Percentiles rank a stretch among this genome's conserved stretches.
These are phyloP conservation scores for Motacilla alba DNA, from an alignment of 2,113 vertebrate species.

Conservation along the genomic window DNA sequence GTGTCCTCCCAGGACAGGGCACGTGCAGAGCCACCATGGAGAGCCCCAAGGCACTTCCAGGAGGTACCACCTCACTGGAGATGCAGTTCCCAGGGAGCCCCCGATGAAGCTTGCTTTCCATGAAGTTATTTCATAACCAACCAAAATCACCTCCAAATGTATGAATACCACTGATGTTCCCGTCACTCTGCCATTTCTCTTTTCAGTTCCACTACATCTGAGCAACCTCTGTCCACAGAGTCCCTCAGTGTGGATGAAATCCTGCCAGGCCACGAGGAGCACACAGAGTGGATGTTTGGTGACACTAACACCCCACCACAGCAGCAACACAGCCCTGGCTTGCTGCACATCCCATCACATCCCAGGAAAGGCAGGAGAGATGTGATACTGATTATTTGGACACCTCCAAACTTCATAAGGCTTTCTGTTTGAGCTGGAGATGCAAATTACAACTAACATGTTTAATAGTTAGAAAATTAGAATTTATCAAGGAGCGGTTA, in stretches of 20 bases:
- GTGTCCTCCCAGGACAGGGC: neutral
- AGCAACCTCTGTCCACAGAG: neutral
- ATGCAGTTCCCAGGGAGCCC: neutral
- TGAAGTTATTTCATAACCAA: neutral
- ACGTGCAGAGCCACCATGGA: accelerated
- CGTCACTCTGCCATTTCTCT: neutral
- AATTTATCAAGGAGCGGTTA: neutral
- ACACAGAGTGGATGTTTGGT: neutral
- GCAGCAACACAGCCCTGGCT: neutral
- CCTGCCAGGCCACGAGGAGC: neutral
- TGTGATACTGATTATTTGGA: neutral
- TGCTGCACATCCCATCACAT: neutral
- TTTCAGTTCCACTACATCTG: neutral
- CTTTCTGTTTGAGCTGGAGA: neutral
- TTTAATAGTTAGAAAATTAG: neutral
- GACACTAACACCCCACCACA: neutral
- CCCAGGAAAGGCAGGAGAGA: neutral
- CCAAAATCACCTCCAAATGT: neutral
- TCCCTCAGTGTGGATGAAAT: neutral
- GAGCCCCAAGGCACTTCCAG: neutral
- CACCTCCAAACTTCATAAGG: neutral
- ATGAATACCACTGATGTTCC: neutral
- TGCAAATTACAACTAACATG: neutral
- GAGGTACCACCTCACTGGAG: neutral
- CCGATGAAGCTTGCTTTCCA: neutral